Conservation (phyloP, 2,113 vertebrate species). For the Leptobrachium ailaonicum region DNA sequence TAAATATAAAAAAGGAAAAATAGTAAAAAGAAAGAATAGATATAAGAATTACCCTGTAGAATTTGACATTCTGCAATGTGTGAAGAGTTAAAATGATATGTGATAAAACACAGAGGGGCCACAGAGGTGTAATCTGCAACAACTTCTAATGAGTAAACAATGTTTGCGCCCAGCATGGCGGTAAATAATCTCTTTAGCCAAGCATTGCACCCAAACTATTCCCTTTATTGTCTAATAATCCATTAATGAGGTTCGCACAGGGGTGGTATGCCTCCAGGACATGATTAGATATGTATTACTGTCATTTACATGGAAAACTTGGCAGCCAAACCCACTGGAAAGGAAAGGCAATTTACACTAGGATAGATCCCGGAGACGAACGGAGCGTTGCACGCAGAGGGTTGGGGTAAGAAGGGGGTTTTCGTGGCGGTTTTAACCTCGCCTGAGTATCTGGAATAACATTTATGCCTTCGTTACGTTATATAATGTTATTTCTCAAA, state of each 20-base stretch:
- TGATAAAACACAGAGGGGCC: conserved; percentile 8
- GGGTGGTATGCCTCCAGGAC: conserved; percentile 71
- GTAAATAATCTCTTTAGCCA: conserved; percentile 23
- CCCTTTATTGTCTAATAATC: conserved; percentile 51
- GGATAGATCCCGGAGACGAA: neutral
- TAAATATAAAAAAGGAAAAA: neutral
- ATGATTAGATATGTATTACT: conserved; percentile 91
- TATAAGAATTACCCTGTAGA: neutral
- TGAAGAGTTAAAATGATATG: neutral
- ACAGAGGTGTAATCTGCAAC: conserved; percentile 9
- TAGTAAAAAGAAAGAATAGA: neutral
- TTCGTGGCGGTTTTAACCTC: too few species aligned
- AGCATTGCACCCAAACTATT: conserved; percentile 14
- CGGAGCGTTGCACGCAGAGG: neutral
- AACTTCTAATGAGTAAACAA: conserved; percentile 32
- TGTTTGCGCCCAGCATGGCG: conserved; percentile 22
- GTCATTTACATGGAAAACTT: conserved; percentile 74
- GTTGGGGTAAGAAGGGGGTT: neutral
- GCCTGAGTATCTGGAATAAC: too few species aligned
- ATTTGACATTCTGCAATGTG: neutral
- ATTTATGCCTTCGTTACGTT: too few species aligned
- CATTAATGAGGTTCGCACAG: conserved; percentile 63
- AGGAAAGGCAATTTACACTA: conserved; percentile 53
- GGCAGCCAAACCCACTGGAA: conserved; percentile 72
- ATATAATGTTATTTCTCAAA: too few species aligned